These are phyloP conservation scores for Nothura maculosa DNA, from an alignment of 2,797 vertebrate species.

Conservation along the genomic window DNA sequence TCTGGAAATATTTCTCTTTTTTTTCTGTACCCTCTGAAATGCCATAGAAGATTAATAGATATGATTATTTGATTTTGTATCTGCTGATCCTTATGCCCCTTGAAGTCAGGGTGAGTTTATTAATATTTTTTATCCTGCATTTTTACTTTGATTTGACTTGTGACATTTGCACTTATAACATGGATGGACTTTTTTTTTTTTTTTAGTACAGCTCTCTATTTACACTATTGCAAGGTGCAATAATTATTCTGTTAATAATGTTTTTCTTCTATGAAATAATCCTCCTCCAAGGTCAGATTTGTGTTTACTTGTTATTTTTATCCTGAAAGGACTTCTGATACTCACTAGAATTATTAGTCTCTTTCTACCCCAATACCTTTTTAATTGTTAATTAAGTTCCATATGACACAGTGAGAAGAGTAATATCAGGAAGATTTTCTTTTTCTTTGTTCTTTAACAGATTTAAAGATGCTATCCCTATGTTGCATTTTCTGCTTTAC, in stretches of 20 bases:
- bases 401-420: background rate
- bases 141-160: background rate
- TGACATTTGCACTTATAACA: background rate
- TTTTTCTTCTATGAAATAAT: slow-evolving; percentile 4
- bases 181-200: background rate
- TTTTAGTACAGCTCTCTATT: background rate
- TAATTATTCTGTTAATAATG: background rate
- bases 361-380: slow-evolving; percentile 1
- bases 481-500: background rate
- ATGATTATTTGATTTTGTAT: background rate
- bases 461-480: background rate
- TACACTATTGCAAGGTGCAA: background rate
- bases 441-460: background rate
- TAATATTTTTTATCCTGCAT: background rate
- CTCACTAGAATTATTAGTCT: slow-evolving; percentile 14
- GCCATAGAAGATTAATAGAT: background rate
- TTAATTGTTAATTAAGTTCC: background rate
- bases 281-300: background rate
- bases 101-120: background rate
- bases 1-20: background rate
- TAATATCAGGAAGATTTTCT: background rate
- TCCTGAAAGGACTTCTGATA: background rate
- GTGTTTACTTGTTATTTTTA: background rate
- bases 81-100: background rate
- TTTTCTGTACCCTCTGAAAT: background rate